Base-by-base conservation (phyloP, 92 coral and sea anemone genomes). In the Epizoanthus ramosus region DNA sequence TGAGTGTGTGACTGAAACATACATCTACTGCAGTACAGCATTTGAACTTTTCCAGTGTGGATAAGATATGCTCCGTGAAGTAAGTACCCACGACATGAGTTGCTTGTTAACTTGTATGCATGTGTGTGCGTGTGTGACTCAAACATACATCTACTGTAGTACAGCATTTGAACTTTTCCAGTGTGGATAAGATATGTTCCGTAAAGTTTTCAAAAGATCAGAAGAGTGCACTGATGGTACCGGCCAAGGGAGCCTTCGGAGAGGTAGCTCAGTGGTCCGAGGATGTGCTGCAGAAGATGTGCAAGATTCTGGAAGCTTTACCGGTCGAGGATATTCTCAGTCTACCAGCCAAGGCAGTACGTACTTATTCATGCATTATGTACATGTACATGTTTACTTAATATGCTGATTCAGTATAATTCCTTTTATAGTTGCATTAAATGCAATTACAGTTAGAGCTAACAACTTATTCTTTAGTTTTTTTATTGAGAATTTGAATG, bases 201-300 rank as follows among this genome's bases (percentile, higher is more conserved):
- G 94, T 92, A 58, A 90, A 90, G 35, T 90, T 96, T 25, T 84
- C 81, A 28, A 88, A 59, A 1, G 99, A 96, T 54, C 99, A 96
- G 81, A 89, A 90, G 76, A 79, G 84, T 10, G 95, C 99, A 3
- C 88, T 96, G 13, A 81, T 94, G 57, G 91, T 92, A 5, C 99
- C 98, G 2, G 98, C 96, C 5, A 96, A 92, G 71, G 84, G 85
- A 53, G 97, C 91, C 22, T 96, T 85, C 56, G 99, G 99, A 37
- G 96, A 92, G 41, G 88, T 93, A 19, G 70, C 89, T 5, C 47
- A 67, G 50, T 96, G 99, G 99, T 87, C 88, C 24, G 94, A 91
- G 5, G 73, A 39, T 2, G 92, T 88, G 1, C 74, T 94, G 31
- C 72, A 75, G 18, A 79, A 88, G 71, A 85, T 96, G 61, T 96